Conservation (phyloP, 2,113 vertebrate species). For the Limnothrissa miodon region DNA sequence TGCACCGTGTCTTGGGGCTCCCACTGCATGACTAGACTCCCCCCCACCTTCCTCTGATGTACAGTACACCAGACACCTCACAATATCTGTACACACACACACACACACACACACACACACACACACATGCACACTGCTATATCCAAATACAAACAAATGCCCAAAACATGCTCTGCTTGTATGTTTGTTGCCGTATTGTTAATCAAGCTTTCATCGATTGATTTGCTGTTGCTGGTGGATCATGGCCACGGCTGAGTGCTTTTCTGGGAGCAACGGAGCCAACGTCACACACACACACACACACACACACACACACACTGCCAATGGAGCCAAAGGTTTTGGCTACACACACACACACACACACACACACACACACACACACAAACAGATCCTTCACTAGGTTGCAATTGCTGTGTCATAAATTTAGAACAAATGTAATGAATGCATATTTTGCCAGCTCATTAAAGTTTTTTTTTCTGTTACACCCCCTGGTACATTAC, state of each 20-base stretch:
- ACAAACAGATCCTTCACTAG: neutral
- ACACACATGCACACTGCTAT: neutral
- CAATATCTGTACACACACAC: neutral
- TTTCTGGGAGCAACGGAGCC: slow-evolving; percentile 32
- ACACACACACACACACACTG: slow-evolving; percentile 39
- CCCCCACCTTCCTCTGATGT: slow-evolving; percentile 70
- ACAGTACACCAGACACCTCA: slow-evolving; percentile 55
- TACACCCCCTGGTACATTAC: neutral
- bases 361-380: slow-evolving; percentile 25
- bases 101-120: neutral
- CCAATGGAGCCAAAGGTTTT: slow-evolving; percentile 22
- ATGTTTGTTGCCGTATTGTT: slow-evolving; percentile 69
- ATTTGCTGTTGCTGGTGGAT: slow-evolving; percentile 55
- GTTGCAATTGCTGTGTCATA: slow-evolving; percentile 6
- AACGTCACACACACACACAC: slow-evolving; percentile 27
- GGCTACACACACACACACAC: slow-evolving; percentile 30
- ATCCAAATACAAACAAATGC: neutral
- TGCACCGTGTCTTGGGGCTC: too few species aligned
- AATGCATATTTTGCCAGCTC: neutral
- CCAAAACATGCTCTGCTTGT: slow-evolving; percentile 52
- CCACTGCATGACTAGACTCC: slow-evolving; percentile 64
- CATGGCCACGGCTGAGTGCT: slow-evolving; percentile 30
- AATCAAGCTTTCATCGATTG: slow-evolving; percentile 76
- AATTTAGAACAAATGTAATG: neutral
- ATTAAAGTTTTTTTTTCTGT: neutral